phyloP scores from a whole-genome alignment of 2,888 invertebrate species.

The Mythimna ferrago region DNA sequence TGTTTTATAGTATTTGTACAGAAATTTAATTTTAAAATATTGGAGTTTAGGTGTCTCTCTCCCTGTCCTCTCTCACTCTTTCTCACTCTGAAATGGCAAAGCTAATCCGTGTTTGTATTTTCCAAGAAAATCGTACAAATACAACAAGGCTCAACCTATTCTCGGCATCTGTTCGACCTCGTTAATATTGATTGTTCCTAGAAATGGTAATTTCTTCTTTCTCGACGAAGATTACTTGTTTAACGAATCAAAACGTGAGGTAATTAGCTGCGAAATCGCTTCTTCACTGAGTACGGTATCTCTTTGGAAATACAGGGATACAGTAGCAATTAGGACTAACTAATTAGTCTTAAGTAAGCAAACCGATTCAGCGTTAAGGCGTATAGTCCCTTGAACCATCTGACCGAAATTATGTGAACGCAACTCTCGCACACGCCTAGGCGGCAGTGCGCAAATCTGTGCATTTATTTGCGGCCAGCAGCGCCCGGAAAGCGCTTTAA shows the following conservation, averaged over 20 bases:
- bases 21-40: too few relatives aligned
- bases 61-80: too few relatives aligned
- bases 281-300: slow-evolving; percentile 2
- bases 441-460: too few relatives aligned
- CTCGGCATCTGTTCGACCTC: slow-evolving; percentile 10
- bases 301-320: not conserved
- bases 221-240: slow-evolving; percentile 21
- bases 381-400: too few relatives aligned
- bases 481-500: too few relatives aligned
- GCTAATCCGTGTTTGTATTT: not conserved
- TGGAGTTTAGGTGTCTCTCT: too few relatives aligned
- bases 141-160: not conserved
- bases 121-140: not conserved
- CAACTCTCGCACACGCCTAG: too few relatives aligned
- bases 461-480: too few relatives aligned
- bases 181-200: slow-evolving; percentile 35
- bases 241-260: slow-evolving; percentile 34
- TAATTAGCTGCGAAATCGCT: slow-evolving; percentile 5
- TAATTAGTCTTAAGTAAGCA: not conserved
- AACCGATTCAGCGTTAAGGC: not conserved
- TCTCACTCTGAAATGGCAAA: not conserved
- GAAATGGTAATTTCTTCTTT: slow-evolving; percentile 25
- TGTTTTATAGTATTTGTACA: too few relatives aligned
- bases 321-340: not conserved
- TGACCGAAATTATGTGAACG: too few relatives aligned